A percentile compares a stretch with the other conserved stretches of the same genome.
Conservation (phyloP, 30 jellyfish, hydroid and myxozoan genomes). For the Cassiopea xamachana region DNA sequence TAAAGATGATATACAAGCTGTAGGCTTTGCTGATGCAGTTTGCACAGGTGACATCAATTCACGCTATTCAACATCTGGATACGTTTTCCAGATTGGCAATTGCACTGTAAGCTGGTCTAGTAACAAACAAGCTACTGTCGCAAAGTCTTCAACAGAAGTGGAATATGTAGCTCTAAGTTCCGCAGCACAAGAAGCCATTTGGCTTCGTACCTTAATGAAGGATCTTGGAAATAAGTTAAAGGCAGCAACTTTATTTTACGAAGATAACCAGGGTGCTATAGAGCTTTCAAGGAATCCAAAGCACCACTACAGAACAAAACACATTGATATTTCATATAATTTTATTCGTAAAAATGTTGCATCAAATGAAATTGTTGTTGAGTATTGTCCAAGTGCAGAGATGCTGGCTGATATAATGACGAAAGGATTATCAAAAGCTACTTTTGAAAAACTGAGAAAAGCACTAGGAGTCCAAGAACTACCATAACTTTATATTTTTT, state of each 20-base stretch:
- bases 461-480: not conserved
- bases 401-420: constrained; percentile 59
- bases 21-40: not conserved
- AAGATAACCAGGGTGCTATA: constrained; percentile 74
- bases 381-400: constrained; percentile 45
- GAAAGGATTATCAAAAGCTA: constrained; percentile 32
- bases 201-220: constrained; percentile 46
- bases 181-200: constrained; percentile 66
- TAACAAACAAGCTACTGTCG: constrained; percentile 46
- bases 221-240: constrained; percentile 35
- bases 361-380: constrained; percentile 2
- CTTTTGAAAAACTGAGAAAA: constrained; percentile 12
- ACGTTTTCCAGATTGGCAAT: constrained; percentile 22
- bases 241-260: constrained; percentile 33
- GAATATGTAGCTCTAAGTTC: not conserved
- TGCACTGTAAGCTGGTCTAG: constrained; percentile 39
- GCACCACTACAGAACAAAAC: constrained; percentile 24
- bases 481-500: not conserved
- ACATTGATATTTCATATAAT: constrained; percentile 33
- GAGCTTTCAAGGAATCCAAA: constrained; percentile 62
- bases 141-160: constrained; percentile 55
- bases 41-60: constrained; percentile 46
- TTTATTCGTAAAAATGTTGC: constrained; percentile 28
- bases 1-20: not conserved
- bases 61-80: constrained; percentile 66